These are phyloP conservation scores for Hoplostethus mediterraneus DNA, from an alignment of 2,797 vertebrate species.

Conservation along the genomic window DNA sequence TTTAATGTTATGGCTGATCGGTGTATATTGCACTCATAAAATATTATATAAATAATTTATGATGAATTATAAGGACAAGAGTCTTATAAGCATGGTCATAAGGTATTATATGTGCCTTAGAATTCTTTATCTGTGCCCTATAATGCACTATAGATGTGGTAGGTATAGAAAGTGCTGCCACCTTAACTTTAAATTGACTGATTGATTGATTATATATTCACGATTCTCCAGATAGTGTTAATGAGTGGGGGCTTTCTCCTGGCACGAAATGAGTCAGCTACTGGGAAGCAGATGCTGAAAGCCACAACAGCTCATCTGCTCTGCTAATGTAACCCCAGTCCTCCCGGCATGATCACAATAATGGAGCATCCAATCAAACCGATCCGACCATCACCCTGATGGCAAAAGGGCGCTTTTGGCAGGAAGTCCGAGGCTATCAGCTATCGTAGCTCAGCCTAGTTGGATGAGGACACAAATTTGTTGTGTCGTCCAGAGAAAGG, in stretches of 20 bases:
- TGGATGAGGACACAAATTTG: conserved; percentile 21
- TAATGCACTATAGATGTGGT: too few species aligned
- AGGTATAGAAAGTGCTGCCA: background rate
- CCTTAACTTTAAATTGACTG: background rate
- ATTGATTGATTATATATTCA: background rate
- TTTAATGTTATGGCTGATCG: too few species aligned
- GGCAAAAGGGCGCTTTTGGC: conserved; percentile 52
- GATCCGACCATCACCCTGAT: background rate
- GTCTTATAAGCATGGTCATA: too few species aligned
- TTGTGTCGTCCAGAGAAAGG: background rate
- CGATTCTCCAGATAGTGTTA: background rate
- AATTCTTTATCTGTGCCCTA: too few species aligned
- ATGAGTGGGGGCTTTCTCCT: conserved; percentile 9
- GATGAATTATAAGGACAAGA: too few species aligned
- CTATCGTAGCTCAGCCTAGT: conserved; percentile 15
- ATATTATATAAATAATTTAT: too few species aligned
- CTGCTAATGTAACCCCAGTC: conserved; percentile 23
- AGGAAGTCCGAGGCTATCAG: conserved; percentile 38
- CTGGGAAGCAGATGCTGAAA: conserved; percentile 26
- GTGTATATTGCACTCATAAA: too few species aligned
- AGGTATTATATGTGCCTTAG: too few species aligned
- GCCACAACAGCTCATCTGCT: conserved; percentile 28
- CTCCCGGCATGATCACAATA: conserved; percentile 1
- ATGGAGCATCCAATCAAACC: background rate
- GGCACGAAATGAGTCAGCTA: conserved; percentile 9